Conservation (phyloP, 2,113 vertebrate genomes). For the Dicentrarchus labrax region DNA sequence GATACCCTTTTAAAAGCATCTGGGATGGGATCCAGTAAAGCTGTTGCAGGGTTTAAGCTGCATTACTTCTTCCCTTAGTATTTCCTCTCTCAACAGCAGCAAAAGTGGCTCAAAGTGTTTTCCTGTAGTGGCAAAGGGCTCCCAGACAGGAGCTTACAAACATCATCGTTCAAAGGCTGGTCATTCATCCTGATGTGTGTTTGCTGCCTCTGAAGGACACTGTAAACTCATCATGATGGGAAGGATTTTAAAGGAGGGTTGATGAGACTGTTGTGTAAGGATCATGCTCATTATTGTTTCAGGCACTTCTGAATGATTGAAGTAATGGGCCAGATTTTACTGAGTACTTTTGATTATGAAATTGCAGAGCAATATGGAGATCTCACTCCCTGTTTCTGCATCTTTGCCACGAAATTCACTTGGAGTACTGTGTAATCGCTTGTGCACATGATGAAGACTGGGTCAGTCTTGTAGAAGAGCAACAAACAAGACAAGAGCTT, state of each 20-base stretch:
- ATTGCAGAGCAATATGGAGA: background rate
- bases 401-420: background rate
- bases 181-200: constrained; percentile 28
- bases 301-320: background rate
- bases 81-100: constrained; percentile 27
- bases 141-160: constrained; percentile 23
- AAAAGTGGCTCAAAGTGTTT: constrained; percentile 46
- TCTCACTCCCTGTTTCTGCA: background rate
- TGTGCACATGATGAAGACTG: background rate
- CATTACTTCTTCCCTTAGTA: constrained; percentile 20
- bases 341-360: background rate
- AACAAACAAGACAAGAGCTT: no score
- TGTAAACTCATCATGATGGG: constrained; percentile 17
- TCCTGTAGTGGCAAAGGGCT: constrained; percentile 35
- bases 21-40: constrained; percentile 48
- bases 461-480: no score
- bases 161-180: constrained; percentile 26
- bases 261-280: background rate
- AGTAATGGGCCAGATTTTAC: background rate
- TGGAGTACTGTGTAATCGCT: background rate
- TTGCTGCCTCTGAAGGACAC: constrained; percentile 29
- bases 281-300: background rate
- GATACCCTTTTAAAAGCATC: constrained; percentile 33
- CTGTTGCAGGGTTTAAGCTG: constrained; percentile 50
- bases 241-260: constrained; percentile 8